Percentiles rank a stretch among this genome's conserved stretches.
phyloP scores from a whole-genome alignment of 2,888 invertebrate genomes.

The Bugula neritina region DNA sequence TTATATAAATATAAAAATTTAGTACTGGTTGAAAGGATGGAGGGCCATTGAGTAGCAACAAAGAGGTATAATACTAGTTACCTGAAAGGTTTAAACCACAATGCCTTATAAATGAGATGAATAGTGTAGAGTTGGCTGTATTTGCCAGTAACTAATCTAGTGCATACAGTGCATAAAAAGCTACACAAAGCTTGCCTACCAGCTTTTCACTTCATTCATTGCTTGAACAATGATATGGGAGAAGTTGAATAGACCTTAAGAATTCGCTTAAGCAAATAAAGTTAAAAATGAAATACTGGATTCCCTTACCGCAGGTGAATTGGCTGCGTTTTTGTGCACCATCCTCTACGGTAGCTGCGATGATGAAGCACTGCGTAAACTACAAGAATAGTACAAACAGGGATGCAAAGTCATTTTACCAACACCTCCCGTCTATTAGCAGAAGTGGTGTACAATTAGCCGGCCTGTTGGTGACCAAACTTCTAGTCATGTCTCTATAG shows the following conservation, averaged over 20 bases:
- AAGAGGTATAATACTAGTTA: background rate
- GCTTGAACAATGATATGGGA: conserved; percentile 2
- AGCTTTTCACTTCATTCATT: conserved; percentile 16
- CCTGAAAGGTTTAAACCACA: background rate
- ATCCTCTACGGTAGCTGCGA: no score
- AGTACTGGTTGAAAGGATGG: background rate
- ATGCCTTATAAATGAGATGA: background rate
- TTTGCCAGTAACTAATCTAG: conserved; percentile 6
- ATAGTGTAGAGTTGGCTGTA: background rate
- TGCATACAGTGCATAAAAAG: background rate
- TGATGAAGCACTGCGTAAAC: no score
- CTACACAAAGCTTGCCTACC: background rate
- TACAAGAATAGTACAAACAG: no score
- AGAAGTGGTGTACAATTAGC: background rate
- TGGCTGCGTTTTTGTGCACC: background rate
- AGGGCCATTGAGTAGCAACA: background rate
- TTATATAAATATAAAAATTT: background rate
- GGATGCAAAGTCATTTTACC: no score
- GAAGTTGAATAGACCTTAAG: background rate
- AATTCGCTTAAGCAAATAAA: background rate
- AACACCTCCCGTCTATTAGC: no score
- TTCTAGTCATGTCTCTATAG: conserved; percentile 17
- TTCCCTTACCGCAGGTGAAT: background rate
- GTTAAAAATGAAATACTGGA: background rate
- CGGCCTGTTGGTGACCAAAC: conserved; percentile 22